Conservation (phyloP, 2,888 invertebrate genomes). For the Dastarcus helophoroides region DNA sequence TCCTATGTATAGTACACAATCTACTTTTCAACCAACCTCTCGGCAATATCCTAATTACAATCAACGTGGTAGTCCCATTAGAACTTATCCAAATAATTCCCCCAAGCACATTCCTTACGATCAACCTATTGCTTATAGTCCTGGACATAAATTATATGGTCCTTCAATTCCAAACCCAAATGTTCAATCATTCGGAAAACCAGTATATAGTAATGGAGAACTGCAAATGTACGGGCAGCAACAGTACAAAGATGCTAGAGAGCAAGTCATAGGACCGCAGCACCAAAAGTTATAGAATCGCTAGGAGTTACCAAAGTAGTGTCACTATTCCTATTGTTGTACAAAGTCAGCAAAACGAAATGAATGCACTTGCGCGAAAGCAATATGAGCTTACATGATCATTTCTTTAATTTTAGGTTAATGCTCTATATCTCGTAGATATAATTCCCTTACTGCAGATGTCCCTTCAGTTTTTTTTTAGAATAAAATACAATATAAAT, state of each 20-base stretch:
- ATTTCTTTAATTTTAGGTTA: constrained; percentile 8
- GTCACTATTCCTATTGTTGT: constrained; percentile 30
- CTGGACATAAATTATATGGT: constrained; percentile 24
- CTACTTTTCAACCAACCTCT: constrained; percentile 22
- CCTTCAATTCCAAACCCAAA: constrained; percentile 8
- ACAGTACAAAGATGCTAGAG: constrained; percentile 29
- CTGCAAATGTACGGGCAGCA: constrained; percentile 27
- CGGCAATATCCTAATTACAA: constrained; percentile 25
- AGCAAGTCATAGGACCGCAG: constrained; percentile 28
- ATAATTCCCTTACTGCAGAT: no score
- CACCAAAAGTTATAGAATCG: constrained; percentile 22
- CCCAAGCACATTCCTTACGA: constrained; percentile 29
- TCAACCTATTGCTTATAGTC: constrained; percentile 20
- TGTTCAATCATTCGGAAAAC: background rate
- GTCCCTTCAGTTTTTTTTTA: background rate
- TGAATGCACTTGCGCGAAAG: constrained; percentile 22
- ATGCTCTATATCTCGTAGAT: background rate
- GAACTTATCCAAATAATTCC: constrained; percentile 20
- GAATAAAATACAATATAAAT: constrained; percentile 1
- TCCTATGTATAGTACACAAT: constrained; percentile 26
- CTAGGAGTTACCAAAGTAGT: constrained; percentile 28
- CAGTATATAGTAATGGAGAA: constrained; percentile 1
- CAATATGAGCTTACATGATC: constrained; percentile 29
- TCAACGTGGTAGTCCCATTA: constrained; percentile 25
- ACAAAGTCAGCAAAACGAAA: constrained; percentile 24